These are phyloP conservation scores for Metalampra italica DNA, from an alignment of 2,888 invertebrate species.

Conservation along the genomic window DNA sequence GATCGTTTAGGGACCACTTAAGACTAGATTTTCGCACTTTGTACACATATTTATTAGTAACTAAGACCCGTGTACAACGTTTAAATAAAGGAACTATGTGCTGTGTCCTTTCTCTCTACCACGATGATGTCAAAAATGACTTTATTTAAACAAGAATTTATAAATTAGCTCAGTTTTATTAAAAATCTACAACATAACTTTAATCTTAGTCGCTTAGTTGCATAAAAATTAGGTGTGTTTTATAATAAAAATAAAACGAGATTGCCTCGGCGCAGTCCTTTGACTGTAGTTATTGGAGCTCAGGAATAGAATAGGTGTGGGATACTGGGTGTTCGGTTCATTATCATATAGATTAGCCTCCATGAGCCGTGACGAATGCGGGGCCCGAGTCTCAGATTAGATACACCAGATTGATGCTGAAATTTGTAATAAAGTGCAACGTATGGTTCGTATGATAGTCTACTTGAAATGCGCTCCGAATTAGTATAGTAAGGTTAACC, in stretches of 20 bases:
- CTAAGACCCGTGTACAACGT: too few species aligned
- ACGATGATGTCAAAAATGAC: too few species aligned
- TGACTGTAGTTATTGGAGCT: neutral
- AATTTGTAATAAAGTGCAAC: conserved; percentile 7
- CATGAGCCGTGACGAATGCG: conserved; percentile 12
- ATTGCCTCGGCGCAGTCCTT: neutral
- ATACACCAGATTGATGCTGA: conserved; percentile 1
- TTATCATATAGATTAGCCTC: conserved; percentile 27
- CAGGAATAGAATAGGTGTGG: neutral
- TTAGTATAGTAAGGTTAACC: neutral
- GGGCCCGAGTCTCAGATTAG: neutral
- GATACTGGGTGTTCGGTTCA: conserved; percentile 12
- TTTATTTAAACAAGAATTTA: too few species aligned
- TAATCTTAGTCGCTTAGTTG: too few species aligned
- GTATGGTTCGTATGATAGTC: neutral
- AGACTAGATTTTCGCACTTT: too few species aligned
- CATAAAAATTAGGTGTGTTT: too few species aligned
- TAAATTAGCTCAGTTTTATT: too few species aligned
- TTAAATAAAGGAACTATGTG: too few species aligned
- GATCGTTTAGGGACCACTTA: too few species aligned
- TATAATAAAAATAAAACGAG: neutral
- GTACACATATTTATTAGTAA: too few species aligned
- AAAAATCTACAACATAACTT: too few species aligned
- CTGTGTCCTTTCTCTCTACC: too few species aligned
- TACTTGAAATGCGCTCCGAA: neutral